A percentile compares a stretch with the other conserved stretches of the same genome.
Conservation (phyloP, 1,140 invertebrate species). For the Drosophila repletoides region DNA sequence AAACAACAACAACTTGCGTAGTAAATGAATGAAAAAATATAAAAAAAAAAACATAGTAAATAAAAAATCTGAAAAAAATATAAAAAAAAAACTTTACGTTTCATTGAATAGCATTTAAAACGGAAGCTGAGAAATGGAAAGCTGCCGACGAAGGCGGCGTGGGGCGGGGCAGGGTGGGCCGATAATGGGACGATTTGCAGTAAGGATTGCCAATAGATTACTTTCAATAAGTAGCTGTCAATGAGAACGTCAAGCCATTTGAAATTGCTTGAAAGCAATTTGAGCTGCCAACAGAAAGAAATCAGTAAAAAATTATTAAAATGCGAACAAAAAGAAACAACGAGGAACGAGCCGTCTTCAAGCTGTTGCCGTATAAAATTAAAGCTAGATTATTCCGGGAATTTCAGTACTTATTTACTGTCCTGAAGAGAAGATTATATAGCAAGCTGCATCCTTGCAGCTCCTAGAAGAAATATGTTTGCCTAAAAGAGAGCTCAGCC, state of each 20-base stretch:
- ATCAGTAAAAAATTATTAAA: constrained; percentile 39
- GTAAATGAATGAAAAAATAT: constrained; percentile 65
- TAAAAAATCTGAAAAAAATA: constrained; percentile 70
- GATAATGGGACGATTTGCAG: constrained; percentile 42
- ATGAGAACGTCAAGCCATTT: constrained; percentile 28
- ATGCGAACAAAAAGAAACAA: constrained; percentile 19
- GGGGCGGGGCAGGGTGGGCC: no score
- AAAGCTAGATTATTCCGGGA: no score
- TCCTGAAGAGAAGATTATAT: no score
- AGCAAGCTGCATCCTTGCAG: no score
- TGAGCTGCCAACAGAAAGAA: constrained; percentile 21
- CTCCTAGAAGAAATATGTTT: no score
- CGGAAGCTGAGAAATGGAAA: constrained; percentile 13
- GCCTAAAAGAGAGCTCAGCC: no score
- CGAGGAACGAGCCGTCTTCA: neutral
- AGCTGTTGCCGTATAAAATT: constrained; percentile 12
- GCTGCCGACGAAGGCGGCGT: no score
- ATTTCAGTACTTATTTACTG: no score
- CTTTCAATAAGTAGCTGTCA: constrained; percentile 48
- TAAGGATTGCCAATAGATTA: constrained; percentile 40
- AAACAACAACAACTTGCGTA: constrained; percentile 78
- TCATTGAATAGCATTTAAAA: constrained; percentile 39
- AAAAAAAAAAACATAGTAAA: constrained; percentile 72
- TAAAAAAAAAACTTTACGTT: constrained; percentile 63
- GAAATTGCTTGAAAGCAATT: constrained; percentile 36